These are phyloP conservation scores for Trachemys scripta DNA, from an alignment of 2,113 vertebrate species.

Conservation along the genomic window DNA sequence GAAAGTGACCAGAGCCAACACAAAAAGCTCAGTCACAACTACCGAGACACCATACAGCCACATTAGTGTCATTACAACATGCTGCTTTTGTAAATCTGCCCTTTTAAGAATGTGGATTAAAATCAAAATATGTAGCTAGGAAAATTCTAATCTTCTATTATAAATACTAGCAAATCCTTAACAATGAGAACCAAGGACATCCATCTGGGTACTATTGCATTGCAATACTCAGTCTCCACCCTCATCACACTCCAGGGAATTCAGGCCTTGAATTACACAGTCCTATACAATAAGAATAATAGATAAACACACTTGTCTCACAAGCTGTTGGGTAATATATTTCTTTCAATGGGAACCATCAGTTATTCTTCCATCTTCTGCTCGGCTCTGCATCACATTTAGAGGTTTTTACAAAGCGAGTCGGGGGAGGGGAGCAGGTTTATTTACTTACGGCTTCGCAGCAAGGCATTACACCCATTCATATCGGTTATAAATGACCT, in stretches of 20 bases:
- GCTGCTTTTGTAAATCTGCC: background rate
- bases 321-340: constrained; percentile 48
- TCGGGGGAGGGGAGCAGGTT: constrained; percentile 33
- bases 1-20: background rate
- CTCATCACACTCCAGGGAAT: background rate
- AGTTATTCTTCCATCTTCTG: constrained; percentile 39
- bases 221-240: background rate
- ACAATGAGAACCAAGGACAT: background rate
- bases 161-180: background rate
- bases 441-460: constrained; percentile 44
- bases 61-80: background rate
- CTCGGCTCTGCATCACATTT: constrained; percentile 12
- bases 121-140: background rate
- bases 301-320: constrained; percentile 8
- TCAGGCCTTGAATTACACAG: background rate
- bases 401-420: constrained; percentile 28
- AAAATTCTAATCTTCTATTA: background rate
- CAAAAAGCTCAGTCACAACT: background rate
- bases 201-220: background rate
- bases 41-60: background rate
- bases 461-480: background rate
- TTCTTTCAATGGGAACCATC: constrained; percentile 55
- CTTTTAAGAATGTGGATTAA: background rate
- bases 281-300: constrained; percentile 45
- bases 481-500: constrained; percentile 68